These are phyloP conservation scores for Odontophorus gujanensis DNA, from an alignment of 2,113 vertebrate species.

Conservation along the genomic window DNA sequence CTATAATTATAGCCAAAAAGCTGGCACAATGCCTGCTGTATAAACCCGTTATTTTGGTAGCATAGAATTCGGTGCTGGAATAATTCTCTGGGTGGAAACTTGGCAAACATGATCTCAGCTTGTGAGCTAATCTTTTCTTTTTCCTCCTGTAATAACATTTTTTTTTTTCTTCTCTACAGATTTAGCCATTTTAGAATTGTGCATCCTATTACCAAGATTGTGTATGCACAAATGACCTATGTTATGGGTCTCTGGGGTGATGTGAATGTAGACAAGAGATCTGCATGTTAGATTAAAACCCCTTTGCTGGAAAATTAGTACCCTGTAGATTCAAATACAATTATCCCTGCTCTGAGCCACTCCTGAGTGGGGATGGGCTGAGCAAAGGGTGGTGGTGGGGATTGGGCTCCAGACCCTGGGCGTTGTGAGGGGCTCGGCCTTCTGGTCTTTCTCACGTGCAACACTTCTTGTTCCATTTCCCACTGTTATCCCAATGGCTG, in stretches of 20 bases:
- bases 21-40: slow-evolving; percentile 65
- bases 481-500: fast-evolving
- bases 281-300: slow-evolving; percentile 74
- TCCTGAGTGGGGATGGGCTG: background rate
- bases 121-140: slow-evolving; percentile 64
- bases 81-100: slow-evolving; percentile 75
- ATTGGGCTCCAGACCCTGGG: background rate
- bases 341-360: slow-evolving; percentile 60
- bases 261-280: slow-evolving; percentile 71
- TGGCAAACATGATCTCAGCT: slow-evolving; percentile 69
- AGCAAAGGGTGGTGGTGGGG: background rate
- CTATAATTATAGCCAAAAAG: slow-evolving; percentile 74
- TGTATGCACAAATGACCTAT: slow-evolving; percentile 71
- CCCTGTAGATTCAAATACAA: slow-evolving; percentile 62
- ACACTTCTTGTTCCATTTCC: fast-evolving
- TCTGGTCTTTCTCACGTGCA: background rate
- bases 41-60: slow-evolving; percentile 72
- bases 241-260: slow-evolving; percentile 69
- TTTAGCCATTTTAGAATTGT: slow-evolving; percentile 64
- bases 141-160: slow-evolving; percentile 64
- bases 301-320: slow-evolving; percentile 69
- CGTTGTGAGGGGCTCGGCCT: background rate
- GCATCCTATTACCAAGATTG: slow-evolving; percentile 69
- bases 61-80: slow-evolving; percentile 64
- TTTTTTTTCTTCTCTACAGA: slow-evolving; percentile 24